phyloP scores from a whole-genome alignment of 2,113 vertebrate genomes.

The Pholis gunnellus region DNA sequence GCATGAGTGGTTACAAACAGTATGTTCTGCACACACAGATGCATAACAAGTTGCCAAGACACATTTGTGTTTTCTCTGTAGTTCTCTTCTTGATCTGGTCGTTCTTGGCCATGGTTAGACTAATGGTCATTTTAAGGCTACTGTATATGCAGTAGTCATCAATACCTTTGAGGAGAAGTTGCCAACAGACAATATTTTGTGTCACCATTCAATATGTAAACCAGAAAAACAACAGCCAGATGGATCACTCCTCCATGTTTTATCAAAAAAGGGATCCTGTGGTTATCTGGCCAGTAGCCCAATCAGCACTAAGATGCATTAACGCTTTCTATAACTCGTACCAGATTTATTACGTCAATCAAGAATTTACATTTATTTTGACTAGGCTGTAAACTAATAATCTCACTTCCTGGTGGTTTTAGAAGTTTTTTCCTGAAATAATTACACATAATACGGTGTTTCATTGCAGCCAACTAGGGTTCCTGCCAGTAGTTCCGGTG shows the following conservation, averaged over 20 bases:
- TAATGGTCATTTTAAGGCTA: slow-evolving; percentile 27
- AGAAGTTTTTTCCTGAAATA: background rate
- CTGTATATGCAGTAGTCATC: slow-evolving; percentile 30
- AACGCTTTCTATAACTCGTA: background rate
- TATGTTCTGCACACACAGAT: slow-evolving; percentile 14
- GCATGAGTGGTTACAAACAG: no score
- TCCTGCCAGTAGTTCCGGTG: no score
- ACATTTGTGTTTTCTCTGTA: slow-evolving; percentile 13
- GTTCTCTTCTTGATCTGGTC: slow-evolving; percentile 28
- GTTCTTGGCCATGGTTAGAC: slow-evolving; percentile 34
- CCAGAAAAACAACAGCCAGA: slow-evolving; percentile 2
- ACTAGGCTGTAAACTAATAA: background rate
- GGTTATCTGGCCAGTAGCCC: background rate
- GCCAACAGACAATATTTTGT: slow-evolving; percentile 24
- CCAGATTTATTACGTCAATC: background rate
- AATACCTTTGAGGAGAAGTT: slow-evolving; percentile 26
- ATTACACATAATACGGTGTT: background rate
- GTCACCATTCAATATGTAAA: slow-evolving; percentile 43
- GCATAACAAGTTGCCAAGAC: slow-evolving; percentile 29
- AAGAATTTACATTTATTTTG: background rate
- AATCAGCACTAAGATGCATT: background rate
- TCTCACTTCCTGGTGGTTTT: background rate
- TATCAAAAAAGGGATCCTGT: background rate
- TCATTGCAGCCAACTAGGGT: background rate
- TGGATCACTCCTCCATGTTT: background rate